Percentiles rank a stretch among this genome's conserved stretches.
These are phyloP conservation scores for Oceanodroma tethys DNA, from an alignment of 2,113 vertebrate species.

Conservation along the genomic window DNA sequence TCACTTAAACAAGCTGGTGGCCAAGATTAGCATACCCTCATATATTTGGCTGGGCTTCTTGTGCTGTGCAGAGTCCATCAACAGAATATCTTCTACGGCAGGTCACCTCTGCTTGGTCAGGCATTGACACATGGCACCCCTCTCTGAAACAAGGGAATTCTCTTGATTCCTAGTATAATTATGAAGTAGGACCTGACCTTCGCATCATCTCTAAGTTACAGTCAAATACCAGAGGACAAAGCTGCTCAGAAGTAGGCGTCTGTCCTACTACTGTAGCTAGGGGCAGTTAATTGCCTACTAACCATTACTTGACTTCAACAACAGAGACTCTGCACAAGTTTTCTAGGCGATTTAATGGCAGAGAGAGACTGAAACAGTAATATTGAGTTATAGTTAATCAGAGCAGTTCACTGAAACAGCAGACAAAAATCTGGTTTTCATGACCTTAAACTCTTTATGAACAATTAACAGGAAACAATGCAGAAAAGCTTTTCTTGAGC, in stretches of 20 bases:
- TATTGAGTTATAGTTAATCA: not conserved
- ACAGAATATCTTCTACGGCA: not conserved
- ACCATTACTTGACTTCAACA: not conserved
- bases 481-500: not conserved
- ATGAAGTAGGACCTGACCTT: fast-evolving
- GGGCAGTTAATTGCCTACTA: not conserved
- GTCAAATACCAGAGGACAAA: not conserved
- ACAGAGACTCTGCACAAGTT: not conserved
- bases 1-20: not conserved
- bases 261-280: not conserved
- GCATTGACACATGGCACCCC: too few relatives aligned
- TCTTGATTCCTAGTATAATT: not conserved
- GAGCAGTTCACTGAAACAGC: not conserved
- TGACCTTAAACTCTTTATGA: not conserved
- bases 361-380: not conserved
- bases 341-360: not conserved
- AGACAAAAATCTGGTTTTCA: not conserved
- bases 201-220: not conserved
- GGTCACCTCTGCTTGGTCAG: not conserved
- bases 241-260: not conserved
- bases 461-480: not conserved
- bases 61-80: not conserved
- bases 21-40: not conserved
- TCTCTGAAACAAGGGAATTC: not conserved
- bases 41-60: not conserved